Evolutionary conservation across 2,888 invertebrate species (phyloP).

Genomic region (Temnothorax unifasciatus): DNA sequence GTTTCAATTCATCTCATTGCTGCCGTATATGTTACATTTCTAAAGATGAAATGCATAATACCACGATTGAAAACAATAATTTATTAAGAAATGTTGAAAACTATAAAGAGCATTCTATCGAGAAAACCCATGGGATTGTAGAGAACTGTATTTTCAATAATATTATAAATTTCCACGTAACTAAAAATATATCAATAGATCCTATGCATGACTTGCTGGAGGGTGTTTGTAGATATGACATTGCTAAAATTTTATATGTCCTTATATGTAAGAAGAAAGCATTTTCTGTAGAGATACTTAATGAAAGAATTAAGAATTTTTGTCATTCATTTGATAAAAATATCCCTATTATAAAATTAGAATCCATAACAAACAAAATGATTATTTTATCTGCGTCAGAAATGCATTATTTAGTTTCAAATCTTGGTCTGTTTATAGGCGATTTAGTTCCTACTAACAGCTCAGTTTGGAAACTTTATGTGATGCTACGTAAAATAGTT

Average conservation of each 20-base stretch:
- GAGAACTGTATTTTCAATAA: conserved; percentile 2
- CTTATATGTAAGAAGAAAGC: not conserved
- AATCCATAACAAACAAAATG: not conserved
- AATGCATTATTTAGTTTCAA: conserved; percentile 8
- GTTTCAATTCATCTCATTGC: conserved; percentile 5
- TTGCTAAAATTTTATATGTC: not conserved
- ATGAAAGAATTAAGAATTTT: conserved; percentile 13
- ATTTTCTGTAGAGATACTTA: not conserved
- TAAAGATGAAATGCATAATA: not conserved
- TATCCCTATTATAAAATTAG: conserved; percentile 5
- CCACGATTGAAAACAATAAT: not conserved
- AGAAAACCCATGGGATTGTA: conserved; percentile 3
- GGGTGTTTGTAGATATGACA: conserved; percentile 15
- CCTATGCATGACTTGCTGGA: conserved; percentile 14
- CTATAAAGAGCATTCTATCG: not conserved
- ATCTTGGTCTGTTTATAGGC: conserved; percentile 6
- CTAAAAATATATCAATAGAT: conserved; percentile 22
- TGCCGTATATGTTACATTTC: conserved; percentile 28
- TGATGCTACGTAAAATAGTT: conserved; percentile 3
- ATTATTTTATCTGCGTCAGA: conserved; percentile 11
- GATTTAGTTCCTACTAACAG: not conserved
- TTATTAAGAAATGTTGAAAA: conserved; percentile 15
- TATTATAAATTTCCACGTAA: not conserved
- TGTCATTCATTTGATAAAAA: not conserved
- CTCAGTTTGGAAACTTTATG: not conserved